These are phyloP conservation scores for Myotis lucifugus DNA, from an alignment of 2,113 vertebrate species.

Conservation along the genomic window DNA sequence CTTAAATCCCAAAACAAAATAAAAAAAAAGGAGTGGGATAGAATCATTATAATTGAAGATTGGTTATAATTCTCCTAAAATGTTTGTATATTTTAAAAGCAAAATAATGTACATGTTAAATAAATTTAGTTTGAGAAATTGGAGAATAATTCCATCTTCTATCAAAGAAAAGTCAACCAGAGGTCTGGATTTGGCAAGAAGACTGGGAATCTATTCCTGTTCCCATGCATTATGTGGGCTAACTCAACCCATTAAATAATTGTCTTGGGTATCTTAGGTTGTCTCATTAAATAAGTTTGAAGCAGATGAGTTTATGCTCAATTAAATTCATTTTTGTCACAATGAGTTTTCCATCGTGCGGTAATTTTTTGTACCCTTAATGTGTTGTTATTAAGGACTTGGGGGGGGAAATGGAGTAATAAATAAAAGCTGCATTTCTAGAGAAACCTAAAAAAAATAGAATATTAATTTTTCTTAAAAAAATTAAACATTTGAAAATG, in stretches of 20 bases:
- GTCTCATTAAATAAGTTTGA: slow-evolving; percentile 64
- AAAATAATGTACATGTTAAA: slow-evolving; percentile 76
- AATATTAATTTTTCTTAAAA: slow-evolving; percentile 76
- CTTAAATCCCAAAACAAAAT: slow-evolving; percentile 63
- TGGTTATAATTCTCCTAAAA: slow-evolving; percentile 63
- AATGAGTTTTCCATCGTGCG: slow-evolving; percentile 71
- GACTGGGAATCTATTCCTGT: slow-evolving; percentile 73
- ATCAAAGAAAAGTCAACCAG: slow-evolving; percentile 78
- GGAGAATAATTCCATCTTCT: slow-evolving; percentile 74
- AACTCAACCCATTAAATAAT: slow-evolving; percentile 52
- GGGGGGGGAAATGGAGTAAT: slow-evolving; percentile 78
- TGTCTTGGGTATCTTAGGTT: slow-evolving; percentile 61
- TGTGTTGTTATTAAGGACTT: slow-evolving; percentile 75
- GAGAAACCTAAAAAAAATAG: slow-evolving; percentile 82
- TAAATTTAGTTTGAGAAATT: slow-evolving; percentile 64
- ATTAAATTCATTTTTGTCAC: slow-evolving; percentile 75
- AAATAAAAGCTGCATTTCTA: slow-evolving; percentile 86
- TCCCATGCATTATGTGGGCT: slow-evolving; percentile 62
- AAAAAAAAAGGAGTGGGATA: slow-evolving; percentile 16
- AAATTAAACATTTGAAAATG: slow-evolving; percentile 82
- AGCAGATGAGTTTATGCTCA: slow-evolving; percentile 73
- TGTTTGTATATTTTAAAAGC: slow-evolving; percentile 47
- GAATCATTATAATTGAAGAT: slow-evolving; percentile 67
- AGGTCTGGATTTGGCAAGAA: slow-evolving; percentile 76
- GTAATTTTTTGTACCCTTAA: slow-evolving; percentile 76